Base-by-base conservation (phyloP, 2,113 vertebrate genomes). In the Hippocampus comes region DNA sequence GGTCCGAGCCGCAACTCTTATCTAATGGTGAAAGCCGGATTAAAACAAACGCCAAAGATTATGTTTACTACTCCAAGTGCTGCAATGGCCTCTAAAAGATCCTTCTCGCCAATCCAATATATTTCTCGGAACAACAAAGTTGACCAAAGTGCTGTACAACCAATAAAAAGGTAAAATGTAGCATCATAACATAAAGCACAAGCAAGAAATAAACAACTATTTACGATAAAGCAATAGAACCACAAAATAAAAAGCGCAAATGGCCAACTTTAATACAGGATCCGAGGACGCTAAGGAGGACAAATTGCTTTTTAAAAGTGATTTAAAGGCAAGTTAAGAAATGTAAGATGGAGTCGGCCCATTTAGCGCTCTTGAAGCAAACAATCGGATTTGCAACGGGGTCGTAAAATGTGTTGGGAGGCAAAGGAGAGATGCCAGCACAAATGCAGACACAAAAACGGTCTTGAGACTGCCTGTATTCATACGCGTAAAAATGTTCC, bases 41-140 rank as follows among this genome's bases (percentile, higher is more conserved):
- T 71, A 74, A 68, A 77, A 57, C 63, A 63, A 70, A 81, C 27
- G 55, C 21, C 34, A 42, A 68, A 70, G 72, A 72, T 72, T 78
- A 82, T 73, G 69, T 43, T 67, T 12, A 67, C 41, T 30, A 9
- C 23, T 71, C 34, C 67, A 48, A 66, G 14, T 41, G 61, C 43
- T 21, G 55, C 43, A 63, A 43, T 80, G 25, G 10, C 57, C 34
- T 60, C 59, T 66, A 66, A 66, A 5, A 21, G 21, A 46, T 14
- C 51, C 63, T 61, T 61, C 59, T 59, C 12, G 2, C 10, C 23
- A 25, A 57, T 27, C 57, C 23, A 25, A 25, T 59, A 43, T 43
- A 64, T 43, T 60, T 46, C 30, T 18, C 17, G 15, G 30, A 60
- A 14, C 25, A 60, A 60, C 6, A 30, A 25, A 60, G 25, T 14